phyloP scores from a whole-genome alignment of 2,113 vertebrate genomes.

The Scomber scombrus region DNA sequence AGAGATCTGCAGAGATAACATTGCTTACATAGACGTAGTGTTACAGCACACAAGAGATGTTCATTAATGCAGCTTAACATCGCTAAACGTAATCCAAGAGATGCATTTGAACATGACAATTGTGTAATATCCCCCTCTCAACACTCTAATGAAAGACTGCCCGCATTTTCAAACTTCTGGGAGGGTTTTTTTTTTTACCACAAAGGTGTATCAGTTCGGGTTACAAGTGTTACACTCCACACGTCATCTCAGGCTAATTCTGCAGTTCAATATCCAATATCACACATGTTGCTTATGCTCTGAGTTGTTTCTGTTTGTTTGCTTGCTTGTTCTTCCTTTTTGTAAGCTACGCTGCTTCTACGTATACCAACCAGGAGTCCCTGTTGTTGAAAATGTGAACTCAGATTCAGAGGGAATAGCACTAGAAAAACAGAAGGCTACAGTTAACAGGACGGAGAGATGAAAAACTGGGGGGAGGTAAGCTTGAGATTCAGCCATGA shows the following conservation, averaged over 20 bases:
- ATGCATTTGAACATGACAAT: constrained; percentile 1
- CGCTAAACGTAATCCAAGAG: neutral
- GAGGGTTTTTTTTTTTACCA: neutral
- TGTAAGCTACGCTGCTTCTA: neutral
- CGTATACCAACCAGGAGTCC: constrained; percentile 9
- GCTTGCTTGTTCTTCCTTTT: constrained; percentile 5
- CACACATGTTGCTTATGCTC: neutral
- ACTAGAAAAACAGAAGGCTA: neutral
- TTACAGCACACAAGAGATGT: neutral
- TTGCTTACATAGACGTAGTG: neutral
- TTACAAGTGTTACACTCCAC: neutral
- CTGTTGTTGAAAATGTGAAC: constrained; percentile 7
- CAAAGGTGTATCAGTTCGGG: neutral
- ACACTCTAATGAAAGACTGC: neutral
- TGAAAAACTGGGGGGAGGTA: too few relatives aligned
- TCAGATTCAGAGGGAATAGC: constrained; percentile 14
- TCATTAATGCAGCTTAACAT: neutral
- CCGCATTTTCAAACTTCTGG: too few relatives aligned
- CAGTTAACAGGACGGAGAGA: too few relatives aligned
- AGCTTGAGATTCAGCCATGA: constrained; percentile 1
- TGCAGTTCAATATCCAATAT: neutral
- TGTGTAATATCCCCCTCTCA: neutral
- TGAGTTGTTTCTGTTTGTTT: constrained; percentile 18
- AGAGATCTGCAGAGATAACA: neutral
- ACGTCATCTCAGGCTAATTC: neutral